Conservation (phyloP, 2,113 vertebrate species). For the Ophiodon elongatus region DNA sequence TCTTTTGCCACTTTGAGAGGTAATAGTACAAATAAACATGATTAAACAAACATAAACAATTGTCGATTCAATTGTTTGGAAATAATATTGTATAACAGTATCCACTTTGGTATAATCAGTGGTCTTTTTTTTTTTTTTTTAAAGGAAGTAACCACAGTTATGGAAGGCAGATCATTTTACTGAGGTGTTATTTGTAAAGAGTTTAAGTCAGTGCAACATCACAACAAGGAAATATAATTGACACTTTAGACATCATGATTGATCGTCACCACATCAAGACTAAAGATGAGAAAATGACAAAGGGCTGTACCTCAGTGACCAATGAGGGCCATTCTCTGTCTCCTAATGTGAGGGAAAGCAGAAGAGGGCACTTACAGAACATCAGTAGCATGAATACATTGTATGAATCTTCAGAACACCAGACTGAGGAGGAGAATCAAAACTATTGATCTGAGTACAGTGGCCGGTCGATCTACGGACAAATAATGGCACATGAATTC, state of each 20-base stretch:
- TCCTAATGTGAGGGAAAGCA: background rate
- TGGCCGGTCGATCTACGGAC: background rate
- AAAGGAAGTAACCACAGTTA: background rate
- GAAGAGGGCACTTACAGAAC: background rate
- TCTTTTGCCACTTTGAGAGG: too few relatives aligned
- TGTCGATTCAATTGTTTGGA: background rate
- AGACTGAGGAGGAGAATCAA: slow-evolving; percentile 10
- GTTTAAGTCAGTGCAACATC: background rate
- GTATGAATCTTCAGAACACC: slow-evolving; percentile 9
- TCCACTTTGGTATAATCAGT: background rate
- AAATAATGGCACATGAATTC: slow-evolving; percentile 7
- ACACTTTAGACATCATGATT: too few relatives aligned
- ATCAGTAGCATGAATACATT: slow-evolving; percentile 6
- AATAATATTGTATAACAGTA: background rate
- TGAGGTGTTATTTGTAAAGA: background rate
- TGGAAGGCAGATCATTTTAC: background rate
- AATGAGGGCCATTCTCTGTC: background rate
- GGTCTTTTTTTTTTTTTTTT: background rate
- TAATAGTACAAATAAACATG: background rate
- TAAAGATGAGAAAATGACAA: background rate
- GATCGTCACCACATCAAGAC: background rate
- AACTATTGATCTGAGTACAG: slow-evolving; percentile 10
- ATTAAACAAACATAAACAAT: background rate
- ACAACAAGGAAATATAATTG: background rate
- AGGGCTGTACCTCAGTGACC: background rate